Conservation (phyloP, 2,797 vertebrate genomes). For the Leptodactylus fallax region DNA sequence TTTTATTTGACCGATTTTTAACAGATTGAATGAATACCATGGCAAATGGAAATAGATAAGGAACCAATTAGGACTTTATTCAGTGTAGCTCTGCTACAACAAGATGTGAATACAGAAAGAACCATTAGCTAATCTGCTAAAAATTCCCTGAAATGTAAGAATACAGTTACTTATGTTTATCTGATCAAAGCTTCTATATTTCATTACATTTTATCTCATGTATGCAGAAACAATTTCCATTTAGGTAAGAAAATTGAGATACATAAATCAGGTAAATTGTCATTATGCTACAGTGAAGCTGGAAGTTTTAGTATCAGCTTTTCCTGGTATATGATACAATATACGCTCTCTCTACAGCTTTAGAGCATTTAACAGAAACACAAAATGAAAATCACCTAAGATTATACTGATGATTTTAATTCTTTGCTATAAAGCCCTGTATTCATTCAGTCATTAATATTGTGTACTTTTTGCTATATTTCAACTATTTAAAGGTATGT, state of each 20-base stretch:
- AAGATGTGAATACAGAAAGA: constrained; percentile 54
- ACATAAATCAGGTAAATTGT: constrained; percentile 50
- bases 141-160: constrained; percentile 51
- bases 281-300: constrained; percentile 21
- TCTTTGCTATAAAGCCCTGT: neutral
- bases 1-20: constrained; percentile 43
- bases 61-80: constrained; percentile 58
- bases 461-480: too few species aligned
- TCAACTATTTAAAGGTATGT: too few species aligned
- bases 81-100: constrained; percentile 40
- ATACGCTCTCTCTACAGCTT: neutral
- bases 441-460: neutral
- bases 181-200: constrained; percentile 60
- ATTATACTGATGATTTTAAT: neutral
- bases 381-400: neutral
- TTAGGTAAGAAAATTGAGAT: constrained; percentile 57
- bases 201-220: constrained; percentile 58
- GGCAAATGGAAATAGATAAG: constrained; percentile 58
- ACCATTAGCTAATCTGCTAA: constrained; percentile 52
- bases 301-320: neutral
- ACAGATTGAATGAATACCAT: constrained; percentile 50
- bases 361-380: neutral
- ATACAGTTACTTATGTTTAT: constrained; percentile 54
- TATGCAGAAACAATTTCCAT: constrained; percentile 59
- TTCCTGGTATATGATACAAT: constrained; percentile 3